Conservation (phyloP, 2,113 vertebrate species). For the Scytalopus superciliaris region DNA sequence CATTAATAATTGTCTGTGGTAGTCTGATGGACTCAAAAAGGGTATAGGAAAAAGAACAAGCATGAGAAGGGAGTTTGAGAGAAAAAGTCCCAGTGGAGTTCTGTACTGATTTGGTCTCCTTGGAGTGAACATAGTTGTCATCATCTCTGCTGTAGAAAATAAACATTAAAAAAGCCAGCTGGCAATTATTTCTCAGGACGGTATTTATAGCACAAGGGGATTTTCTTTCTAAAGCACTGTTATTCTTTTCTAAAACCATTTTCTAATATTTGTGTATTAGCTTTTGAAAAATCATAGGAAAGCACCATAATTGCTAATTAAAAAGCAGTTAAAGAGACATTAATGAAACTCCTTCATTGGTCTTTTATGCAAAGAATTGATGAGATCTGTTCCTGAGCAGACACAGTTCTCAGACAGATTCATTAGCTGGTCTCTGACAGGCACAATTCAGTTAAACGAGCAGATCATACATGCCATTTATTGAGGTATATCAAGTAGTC, state of each 20-base stretch:
- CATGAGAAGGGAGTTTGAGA: background rate
- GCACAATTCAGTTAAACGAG: background rate
- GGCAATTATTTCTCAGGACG: background rate
- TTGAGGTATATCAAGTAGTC: background rate
- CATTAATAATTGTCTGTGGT: background rate
- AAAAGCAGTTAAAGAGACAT: slow-evolving; percentile 25
- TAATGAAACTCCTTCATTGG: slow-evolving; percentile 9
- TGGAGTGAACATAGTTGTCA: slow-evolving; percentile 17
- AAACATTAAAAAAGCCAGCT: slow-evolving; percentile 36
- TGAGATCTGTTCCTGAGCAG: background rate
- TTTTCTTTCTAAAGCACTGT: slow-evolving; percentile 24
- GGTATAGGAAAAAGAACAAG: background rate
- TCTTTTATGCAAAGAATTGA: slow-evolving; percentile 1
- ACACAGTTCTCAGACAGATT: background rate
- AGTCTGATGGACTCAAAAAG: background rate
- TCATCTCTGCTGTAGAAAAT: slow-evolving; percentile 11
- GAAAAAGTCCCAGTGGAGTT: background rate
- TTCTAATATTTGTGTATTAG: slow-evolving; percentile 11
- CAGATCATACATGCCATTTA: background rate
- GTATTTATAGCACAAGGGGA: slow-evolving; percentile 27
- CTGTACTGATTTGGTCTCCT: background rate
- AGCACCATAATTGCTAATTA: background rate
- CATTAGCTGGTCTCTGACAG: slow-evolving; percentile 16
- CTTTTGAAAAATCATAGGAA: slow-evolving; percentile 25
- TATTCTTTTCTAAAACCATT: background rate